These are phyloP conservation scores for Pristiophorus japonicus DNA, from an alignment of 2,113 vertebrate genomes.

Conservation along the genomic window DNA sequence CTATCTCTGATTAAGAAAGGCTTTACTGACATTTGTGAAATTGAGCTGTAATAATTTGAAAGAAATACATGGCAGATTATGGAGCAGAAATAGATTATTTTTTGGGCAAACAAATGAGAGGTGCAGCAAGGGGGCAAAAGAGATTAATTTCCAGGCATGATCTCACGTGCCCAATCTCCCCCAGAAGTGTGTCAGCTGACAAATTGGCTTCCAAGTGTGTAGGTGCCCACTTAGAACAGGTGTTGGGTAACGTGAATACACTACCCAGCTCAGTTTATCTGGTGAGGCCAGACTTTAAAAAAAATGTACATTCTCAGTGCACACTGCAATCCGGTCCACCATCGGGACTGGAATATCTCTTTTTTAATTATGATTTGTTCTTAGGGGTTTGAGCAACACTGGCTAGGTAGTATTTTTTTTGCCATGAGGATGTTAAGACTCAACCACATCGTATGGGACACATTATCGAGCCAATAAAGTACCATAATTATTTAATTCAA, in stretches of 20 bases:
- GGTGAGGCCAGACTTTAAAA: background rate
- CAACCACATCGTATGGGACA: background rate
- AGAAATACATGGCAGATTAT: background rate
- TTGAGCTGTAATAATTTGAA: background rate
- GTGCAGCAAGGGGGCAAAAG: too few species aligned
- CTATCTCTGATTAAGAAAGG: background rate
- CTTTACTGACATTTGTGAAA: background rate
- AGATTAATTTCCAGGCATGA: background rate
- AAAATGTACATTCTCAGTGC: too few species aligned
- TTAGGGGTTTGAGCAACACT: background rate
- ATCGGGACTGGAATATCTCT: background rate
- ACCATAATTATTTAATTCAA: background rate
- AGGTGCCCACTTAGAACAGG: background rate
- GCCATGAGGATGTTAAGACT: background rate
- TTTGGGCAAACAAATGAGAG: too few species aligned
- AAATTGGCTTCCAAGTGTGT: background rate
- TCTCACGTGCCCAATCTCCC: background rate
- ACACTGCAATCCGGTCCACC: background rate
- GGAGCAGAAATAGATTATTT: background rate
- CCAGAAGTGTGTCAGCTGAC: background rate
- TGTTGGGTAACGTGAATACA: background rate
- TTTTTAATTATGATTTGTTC: background rate
- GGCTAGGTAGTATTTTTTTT: background rate
- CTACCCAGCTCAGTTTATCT: background rate
- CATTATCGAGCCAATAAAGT: background rate